Base-by-base conservation (phyloP, 2,888 invertebrate species). In the Cremastinae sp. region DNA sequence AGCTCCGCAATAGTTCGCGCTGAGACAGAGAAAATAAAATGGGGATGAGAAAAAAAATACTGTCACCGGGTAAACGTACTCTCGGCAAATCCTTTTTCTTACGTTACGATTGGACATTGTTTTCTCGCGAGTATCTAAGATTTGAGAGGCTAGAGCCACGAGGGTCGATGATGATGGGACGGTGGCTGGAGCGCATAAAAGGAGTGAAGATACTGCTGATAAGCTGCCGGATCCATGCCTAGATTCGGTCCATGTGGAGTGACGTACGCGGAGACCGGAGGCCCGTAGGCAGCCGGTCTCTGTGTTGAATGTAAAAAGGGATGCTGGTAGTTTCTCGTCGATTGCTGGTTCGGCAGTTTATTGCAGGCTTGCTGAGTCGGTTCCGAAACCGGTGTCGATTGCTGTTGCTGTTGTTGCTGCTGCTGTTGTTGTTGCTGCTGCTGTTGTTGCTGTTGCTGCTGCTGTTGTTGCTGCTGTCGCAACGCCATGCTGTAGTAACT, bases 121-220 rank as follows among this genome's bases (percentile, higher is more conserved):
- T 7, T 49, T 47, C 56, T 71, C 71, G 69, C 22, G 16, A 62
- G 55, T 43, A 14, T 74, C 71, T 75, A 76, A 78, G 80, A 80
- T 78, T 79, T 81, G 73, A 80, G 70, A 78, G 84, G 87, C 89
- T 89, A 89, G 77, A 89, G 88, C 89, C 89, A 89, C 75, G 89
- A 85, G 45, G 88, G 87, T 84, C 89, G 83, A 78, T 88, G 88
- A 81, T 86, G 86, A 81, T 88, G 89, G 2, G 87, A 85, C n/a
- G 88, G 86, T 65, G 88, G 87, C 75, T 86, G 89, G 58, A 89
- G 83, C 45, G 89, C 87, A 61, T 89, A 89, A 14, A 89, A 80
- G 56, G 89, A 89, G 81, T 89, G 89, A 74, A 89, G 74, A 72
- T 89, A 89, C 75, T 89, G 89, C 69, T 89, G 89, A 79, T 89